Conservation (phyloP, 2,797 vertebrate genomes). For the Schizopygopsis malacanthus region DNA sequence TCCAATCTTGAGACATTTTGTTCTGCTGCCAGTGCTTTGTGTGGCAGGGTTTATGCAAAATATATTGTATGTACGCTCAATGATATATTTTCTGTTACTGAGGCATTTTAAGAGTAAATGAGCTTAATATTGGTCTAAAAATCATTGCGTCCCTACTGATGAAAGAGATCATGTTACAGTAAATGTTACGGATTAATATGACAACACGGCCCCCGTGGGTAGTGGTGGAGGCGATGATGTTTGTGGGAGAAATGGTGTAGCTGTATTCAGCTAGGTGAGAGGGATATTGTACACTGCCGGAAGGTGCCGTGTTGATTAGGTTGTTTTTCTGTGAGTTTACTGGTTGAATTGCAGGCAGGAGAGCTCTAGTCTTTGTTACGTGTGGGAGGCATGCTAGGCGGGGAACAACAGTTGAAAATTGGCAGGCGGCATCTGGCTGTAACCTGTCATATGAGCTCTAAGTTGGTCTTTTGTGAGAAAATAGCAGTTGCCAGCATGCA, state of each 20-base stretch:
- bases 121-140: background rate
- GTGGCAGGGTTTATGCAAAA: background rate
- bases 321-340: slow-evolving; percentile 49
- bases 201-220: slow-evolving; percentile 41
- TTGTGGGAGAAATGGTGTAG: slow-evolving; percentile 1
- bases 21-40: background rate
- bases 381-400: slow-evolving; percentile 58
- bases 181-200: slow-evolving; percentile 24
- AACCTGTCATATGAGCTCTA: slow-evolving; percentile 77
- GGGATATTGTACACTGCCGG: slow-evolving; percentile 25
- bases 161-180: background rate
- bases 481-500: slow-evolving; percentile 82
- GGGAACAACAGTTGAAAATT: slow-evolving; percentile 58
- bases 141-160: slow-evolving; percentile 8
- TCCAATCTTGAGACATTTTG: slow-evolving; percentile 1
- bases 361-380: slow-evolving; percentile 59
- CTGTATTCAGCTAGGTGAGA: slow-evolving; percentile 37
- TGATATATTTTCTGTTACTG: background rate
- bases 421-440: slow-evolving; percentile 61
- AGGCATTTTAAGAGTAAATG: background rate
- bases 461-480: slow-evolving; percentile 83
- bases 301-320: slow-evolving; percentile 47
- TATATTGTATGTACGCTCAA: background rate
- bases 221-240: slow-evolving; percentile 12
- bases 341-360: slow-evolving; percentile 45